phyloP scores from a whole-genome alignment of 1,140 invertebrate genomes.

The Pseudachorutes palmiensis region DNA sequence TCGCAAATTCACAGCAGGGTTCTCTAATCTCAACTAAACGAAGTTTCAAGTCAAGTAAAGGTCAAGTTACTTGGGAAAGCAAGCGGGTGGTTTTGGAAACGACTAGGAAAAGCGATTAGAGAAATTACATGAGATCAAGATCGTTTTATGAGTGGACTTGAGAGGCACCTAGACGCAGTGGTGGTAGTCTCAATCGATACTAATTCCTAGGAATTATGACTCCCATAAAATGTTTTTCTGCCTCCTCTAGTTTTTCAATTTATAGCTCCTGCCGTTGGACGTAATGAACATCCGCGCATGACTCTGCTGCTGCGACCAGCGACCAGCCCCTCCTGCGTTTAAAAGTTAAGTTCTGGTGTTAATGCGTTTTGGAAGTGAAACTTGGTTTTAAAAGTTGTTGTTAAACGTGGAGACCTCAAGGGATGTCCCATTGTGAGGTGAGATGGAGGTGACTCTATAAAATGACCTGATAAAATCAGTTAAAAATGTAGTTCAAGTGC shows the following conservation, averaged over 20 bases:
- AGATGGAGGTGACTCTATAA: conserved; percentile 23
- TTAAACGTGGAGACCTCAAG: not conserved
- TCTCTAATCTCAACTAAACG: not conserved
- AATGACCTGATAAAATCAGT: conserved; percentile 32
- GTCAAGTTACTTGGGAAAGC: not conserved
- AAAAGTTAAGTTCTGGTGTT: no score
- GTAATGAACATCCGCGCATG: not conserved
- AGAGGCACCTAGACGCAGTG: not conserved
- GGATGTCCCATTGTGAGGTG: conserved; percentile 3
- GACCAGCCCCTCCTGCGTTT: no score
- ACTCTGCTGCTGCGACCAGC: no score
- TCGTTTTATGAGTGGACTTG: not conserved
- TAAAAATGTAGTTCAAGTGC: conserved; percentile 30
- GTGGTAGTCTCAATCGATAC: conserved; percentile 22
- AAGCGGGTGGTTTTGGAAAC: not conserved
- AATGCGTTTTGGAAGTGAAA: no score
- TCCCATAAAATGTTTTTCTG: conserved; percentile 17
- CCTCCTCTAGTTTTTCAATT: not conserved
- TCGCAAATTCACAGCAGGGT: not conserved
- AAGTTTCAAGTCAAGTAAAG: no score
- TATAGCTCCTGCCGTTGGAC: conserved; percentile 1
- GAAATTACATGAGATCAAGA: not conserved
- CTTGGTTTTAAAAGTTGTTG: not conserved
- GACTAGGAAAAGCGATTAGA: not conserved
- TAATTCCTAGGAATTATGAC: conserved; percentile 25